Evolutionary conservation across 35 echinoderm and acorn worm genomes (phyloP).

Genomic region (Holothuria glaberrima): DNA sequence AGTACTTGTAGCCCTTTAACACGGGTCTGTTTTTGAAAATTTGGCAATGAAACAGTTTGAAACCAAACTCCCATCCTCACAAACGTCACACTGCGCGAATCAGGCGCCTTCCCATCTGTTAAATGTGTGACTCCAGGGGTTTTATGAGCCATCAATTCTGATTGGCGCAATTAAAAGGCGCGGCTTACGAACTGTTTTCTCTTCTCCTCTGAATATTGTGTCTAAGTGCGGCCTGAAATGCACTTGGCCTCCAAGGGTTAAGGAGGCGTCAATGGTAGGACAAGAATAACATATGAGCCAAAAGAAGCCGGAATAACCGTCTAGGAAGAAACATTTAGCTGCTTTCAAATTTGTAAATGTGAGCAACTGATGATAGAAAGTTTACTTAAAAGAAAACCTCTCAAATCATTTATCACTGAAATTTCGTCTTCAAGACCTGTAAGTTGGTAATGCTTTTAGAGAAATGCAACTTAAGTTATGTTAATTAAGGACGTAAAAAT

Average conservation of each 20-base stretch:
- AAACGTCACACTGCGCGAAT: slow-evolving; percentile 3
- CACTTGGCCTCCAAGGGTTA: slow-evolving; percentile 6
- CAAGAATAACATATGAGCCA: too few species aligned
- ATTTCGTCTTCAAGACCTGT: too few species aligned
- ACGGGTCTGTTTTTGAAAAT: slow-evolving; percentile 24
- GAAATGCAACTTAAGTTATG: too few species aligned
- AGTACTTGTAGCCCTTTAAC: slow-evolving; percentile 4
- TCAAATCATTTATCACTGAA: too few species aligned
- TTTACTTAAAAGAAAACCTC: too few species aligned
- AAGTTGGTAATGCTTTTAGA: too few species aligned
- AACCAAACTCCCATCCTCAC: not conserved
- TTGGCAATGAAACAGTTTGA: slow-evolving; percentile 34
- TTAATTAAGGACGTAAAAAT: too few species aligned
- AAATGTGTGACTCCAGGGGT: slow-evolving; percentile 36
- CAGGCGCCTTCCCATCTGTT: slow-evolving; percentile 56
- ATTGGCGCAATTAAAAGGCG: slow-evolving; percentile 50
- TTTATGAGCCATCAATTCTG: slow-evolving; percentile 30
- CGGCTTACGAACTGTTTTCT: slow-evolving; percentile 51
- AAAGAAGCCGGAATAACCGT: too few species aligned
- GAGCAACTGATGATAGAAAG: too few species aligned
- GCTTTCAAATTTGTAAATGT: too few species aligned
- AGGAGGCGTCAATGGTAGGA: too few species aligned
- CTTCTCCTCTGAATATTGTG: not conserved
- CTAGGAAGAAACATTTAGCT: too few species aligned
- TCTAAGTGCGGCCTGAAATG: slow-evolving; percentile 1